These are phyloP conservation scores for Phrynocephalus vlangalii DNA, from an alignment of 2,797 vertebrate genomes.

Conservation along the genomic window DNA sequence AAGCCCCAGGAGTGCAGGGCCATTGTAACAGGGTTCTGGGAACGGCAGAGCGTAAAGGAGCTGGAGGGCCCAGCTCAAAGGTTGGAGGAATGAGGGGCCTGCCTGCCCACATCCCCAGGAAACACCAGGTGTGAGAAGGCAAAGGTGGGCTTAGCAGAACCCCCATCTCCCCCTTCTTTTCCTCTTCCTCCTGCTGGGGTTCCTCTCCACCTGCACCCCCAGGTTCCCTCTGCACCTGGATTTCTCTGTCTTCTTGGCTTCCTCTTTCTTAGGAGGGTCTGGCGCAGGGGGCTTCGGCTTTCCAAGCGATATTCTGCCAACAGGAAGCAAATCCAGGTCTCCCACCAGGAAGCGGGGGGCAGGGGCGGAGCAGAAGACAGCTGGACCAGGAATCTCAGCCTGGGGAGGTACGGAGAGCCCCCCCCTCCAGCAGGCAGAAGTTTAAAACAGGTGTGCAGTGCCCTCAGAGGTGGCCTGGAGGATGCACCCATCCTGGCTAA, in stretches of 20 bases:
- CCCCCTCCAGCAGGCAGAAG: neutral
- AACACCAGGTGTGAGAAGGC: too few species aligned
- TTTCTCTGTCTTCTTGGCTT: neutral
- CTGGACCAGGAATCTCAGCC: neutral
- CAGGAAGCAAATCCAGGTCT: neutral
- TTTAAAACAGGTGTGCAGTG: neutral
- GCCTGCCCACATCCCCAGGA: neutral
- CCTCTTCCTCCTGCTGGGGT: too few species aligned
- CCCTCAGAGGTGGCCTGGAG: too few species aligned
- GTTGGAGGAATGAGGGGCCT: neutral
- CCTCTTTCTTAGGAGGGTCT: neutral
- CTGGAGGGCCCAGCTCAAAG: too few species aligned
- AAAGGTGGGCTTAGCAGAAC: too few species aligned
- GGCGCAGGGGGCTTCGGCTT: conserved; percentile 2
- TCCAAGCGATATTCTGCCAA: conserved; percentile 22
- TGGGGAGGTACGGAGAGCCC: neutral
- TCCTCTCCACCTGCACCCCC: neutral
- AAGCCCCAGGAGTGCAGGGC: neutral
- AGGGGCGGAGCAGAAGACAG: neutral
- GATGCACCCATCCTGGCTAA: too few species aligned
- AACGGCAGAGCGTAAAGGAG: too few species aligned
- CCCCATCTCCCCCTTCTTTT: neutral
- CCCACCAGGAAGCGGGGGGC: neutral
- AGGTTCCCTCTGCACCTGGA: neutral
- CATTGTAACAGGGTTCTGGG: neutral